Evolutionary conservation across 2,888 invertebrate species (phyloP).

Genomic region (Melipona beecheii): DNA sequence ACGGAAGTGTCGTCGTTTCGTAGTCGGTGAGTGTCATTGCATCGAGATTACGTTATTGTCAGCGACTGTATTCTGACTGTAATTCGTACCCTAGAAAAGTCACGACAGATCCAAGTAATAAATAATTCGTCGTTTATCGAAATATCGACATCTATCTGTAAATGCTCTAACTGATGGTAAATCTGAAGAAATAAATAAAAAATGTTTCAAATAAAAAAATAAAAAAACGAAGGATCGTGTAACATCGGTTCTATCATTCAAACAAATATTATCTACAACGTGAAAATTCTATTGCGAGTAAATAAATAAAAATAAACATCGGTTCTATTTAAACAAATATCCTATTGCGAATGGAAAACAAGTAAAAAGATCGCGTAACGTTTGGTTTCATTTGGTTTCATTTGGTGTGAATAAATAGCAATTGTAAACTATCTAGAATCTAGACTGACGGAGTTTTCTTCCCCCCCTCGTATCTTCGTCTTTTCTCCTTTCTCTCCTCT

Average conservation of each 20-base stretch:
- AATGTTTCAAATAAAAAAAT: neutral
- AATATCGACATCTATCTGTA: conserved; percentile 38
- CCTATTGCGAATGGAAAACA: neutral
- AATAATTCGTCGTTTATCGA: conserved; percentile 46
- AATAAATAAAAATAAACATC: neutral
- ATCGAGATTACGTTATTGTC: conserved; percentile 59
- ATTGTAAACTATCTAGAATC: conserved; percentile 21
- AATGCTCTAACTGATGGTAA: conserved; percentile 4
- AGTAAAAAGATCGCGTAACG: neutral
- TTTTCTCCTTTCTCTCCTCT: neutral
- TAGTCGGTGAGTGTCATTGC: conserved; percentile 43
- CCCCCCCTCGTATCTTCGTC: neutral
- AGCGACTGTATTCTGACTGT: conserved; percentile 56
- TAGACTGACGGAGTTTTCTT: conserved; percentile 8
- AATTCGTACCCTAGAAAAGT: conserved; percentile 13
- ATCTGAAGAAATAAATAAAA: conserved; percentile 6
- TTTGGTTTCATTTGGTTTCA: conserved; percentile 8
- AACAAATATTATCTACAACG: no score
- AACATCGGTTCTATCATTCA: neutral
- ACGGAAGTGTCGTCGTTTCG: conserved; percentile 19
- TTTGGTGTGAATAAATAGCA: conserved; percentile 6
- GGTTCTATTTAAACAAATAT: no score
- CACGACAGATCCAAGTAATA: conserved; percentile 19
- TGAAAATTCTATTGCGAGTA: neutral
- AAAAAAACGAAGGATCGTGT: neutral